Evolutionary conservation across 2,113 vertebrate genomes (phyloP), one percentile per base, ranked within the genome.

Genomic region (Seriola aureovittata): DNA sequence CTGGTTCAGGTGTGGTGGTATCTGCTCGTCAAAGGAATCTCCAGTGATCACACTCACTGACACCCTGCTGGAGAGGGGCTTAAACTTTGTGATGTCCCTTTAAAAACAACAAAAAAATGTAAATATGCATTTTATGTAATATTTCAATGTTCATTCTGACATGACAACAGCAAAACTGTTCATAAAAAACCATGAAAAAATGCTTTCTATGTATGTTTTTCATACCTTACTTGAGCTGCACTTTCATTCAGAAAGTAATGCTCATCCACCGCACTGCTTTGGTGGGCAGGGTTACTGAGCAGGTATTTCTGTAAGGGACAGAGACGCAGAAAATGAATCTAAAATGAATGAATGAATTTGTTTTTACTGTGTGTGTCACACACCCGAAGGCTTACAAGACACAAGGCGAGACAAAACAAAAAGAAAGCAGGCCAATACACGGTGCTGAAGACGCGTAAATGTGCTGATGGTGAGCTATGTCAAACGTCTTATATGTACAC

Each of bases 201-300:
- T 8, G 11, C 9, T 36, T 50, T 25, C 6, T n/a, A 14, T 1
- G 11, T 75, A 4, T 57, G 19, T 46, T 57, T 58, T 6, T 21
- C 85, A 71, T 92, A 96, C 96, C 93, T 92, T 19, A 96, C 94
- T 95, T 96, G 96, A 88, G 94, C 90, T 5, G 84, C 93, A 54
- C 96, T 96, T 89, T 96, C 95, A 77, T 96, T 96, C 75, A 96
- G 69, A 86, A 96, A 96, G 88, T 94, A 96, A 84, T 95, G 94
- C 60, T 96, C 96, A 12, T 96, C 96, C 72, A 96, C 95, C 48
- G 93, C 91, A 57, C 93, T 85, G 80, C 96, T 96, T 81, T 95
- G 95, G 57, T 96, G 96, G 48, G 94, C 94, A 1, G 95, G 95
- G 92, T 95, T 96, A 87, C 96, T 94, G 0, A 96, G 85, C 0